phyloP scores from a whole-genome alignment of 2,888 invertebrate genomes.

The Adelognathus sp. region DNA sequence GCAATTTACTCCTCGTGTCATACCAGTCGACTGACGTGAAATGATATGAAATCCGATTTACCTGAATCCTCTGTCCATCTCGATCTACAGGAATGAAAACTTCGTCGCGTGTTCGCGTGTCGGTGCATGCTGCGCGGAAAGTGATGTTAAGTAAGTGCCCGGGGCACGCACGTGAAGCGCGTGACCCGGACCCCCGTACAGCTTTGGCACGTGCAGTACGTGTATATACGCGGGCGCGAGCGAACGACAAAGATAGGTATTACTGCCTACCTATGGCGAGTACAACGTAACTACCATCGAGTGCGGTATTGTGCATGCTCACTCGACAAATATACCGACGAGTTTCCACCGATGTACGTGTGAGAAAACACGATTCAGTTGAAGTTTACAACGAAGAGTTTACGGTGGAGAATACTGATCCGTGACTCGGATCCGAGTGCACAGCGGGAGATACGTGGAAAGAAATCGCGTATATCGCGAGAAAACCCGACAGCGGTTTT shows the following conservation, averaged over 20 bases:
- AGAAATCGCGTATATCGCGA: constrained; percentile 40
- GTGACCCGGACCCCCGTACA: constrained; percentile 59
- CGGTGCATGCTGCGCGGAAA: constrained; percentile 61
- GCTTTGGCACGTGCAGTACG: constrained; percentile 64
- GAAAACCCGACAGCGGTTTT: constrained; percentile 32
- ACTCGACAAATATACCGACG: constrained; percentile 8
- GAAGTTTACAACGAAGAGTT: constrained; percentile 16
- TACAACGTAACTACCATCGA: constrained; percentile 25
- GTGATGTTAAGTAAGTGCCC: constrained; percentile 59
- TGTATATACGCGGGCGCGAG: constrained; percentile 38
- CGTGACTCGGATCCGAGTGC: constrained; percentile 64
- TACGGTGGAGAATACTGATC: constrained; percentile 59
- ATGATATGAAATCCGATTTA: constrained; percentile 54
- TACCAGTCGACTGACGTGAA: constrained; percentile 23
- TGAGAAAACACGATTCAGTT: constrained; percentile 23
- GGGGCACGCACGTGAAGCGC: constrained; percentile 66
- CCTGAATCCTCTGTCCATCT: constrained; percentile 10
- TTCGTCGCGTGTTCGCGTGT: constrained; percentile 33
- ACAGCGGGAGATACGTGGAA: constrained; percentile 31
- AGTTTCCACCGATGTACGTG: background rate
- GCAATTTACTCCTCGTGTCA: constrained; percentile 11
- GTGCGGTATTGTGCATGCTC: constrained; percentile 24
- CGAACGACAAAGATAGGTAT: constrained; percentile 41
- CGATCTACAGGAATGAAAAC: constrained; percentile 22
- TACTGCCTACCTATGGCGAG: constrained; percentile 32